Evolutionary conservation across 2,888 invertebrate genomes (phyloP).

Genomic region (Cataglyphis rosenhaueri): DNA sequence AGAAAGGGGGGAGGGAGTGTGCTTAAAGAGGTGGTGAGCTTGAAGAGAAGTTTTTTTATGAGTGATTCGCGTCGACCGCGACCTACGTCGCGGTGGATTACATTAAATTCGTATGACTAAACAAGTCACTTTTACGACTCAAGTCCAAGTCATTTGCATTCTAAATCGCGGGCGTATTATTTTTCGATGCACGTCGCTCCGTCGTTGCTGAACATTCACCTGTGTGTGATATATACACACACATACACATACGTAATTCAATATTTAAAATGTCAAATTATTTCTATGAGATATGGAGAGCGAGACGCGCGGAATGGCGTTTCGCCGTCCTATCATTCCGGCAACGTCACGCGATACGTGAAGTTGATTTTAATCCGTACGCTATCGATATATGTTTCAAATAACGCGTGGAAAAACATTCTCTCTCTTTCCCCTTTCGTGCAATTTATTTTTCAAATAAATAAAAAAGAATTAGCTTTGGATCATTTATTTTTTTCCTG

Average conservation of each 20-base stretch:
- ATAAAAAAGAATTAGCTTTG: background rate
- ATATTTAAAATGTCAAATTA: slow-evolving; percentile 38
- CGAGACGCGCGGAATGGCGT: background rate
- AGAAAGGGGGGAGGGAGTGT: no score
- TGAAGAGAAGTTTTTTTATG: slow-evolving; percentile 12
- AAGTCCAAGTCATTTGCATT: slow-evolving; percentile 5
- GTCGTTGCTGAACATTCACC: background rate
- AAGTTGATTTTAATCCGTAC: slow-evolving; percentile 16
- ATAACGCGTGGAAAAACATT: slow-evolving; percentile 13
- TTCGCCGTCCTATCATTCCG: background rate
- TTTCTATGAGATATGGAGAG: background rate
- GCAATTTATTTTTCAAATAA: background rate
- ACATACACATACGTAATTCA: background rate
- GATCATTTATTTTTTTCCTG: background rate
- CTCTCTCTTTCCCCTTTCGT: background rate
- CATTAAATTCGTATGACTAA: slow-evolving; percentile 7
- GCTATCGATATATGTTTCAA: background rate
- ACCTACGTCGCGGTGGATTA: background rate
- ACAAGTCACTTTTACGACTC: slow-evolving; percentile 3
- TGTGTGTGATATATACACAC: background rate
- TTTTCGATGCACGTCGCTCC: background rate
- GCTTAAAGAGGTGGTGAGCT: background rate
- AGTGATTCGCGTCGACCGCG: background rate
- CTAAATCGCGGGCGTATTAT: background rate
- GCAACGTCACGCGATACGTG: background rate